Conservation (phyloP, 2,797 vertebrate species). For the Fistularia commersonii region DNA sequence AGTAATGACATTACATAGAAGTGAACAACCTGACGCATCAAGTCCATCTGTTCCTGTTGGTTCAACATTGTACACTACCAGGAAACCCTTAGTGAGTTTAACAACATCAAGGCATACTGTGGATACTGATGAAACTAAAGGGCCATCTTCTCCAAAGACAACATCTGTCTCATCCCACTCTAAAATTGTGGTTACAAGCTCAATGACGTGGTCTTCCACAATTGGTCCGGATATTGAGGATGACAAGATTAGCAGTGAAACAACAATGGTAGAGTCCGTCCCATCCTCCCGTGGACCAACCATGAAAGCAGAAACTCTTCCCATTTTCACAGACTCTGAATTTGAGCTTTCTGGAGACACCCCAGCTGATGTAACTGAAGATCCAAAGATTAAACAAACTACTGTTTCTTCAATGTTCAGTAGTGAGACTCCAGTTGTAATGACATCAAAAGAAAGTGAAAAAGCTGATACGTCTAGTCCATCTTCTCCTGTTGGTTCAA, state of each 20-base stretch:
- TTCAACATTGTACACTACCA: not conserved
- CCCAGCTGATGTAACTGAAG: not conserved
- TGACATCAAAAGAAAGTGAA: not conserved
- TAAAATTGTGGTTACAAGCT: not conserved
- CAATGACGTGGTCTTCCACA: not conserved
- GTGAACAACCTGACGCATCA: not conserved
- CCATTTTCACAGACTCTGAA: not conserved
- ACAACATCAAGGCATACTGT: no score
- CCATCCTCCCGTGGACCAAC: not conserved
- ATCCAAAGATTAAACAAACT: not conserved
- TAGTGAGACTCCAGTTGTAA: slow-evolving; percentile 1
- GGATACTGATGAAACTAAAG: no score
- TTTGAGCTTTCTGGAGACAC: slow-evolving; percentile 18
- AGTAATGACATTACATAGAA: not conserved
- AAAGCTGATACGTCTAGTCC: not conserved
- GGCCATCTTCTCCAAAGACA: not conserved
- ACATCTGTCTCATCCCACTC: not conserved
- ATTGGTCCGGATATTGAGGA: not conserved
- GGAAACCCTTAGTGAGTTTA: not conserved
- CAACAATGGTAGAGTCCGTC: not conserved
- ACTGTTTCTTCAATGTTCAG: slow-evolving; percentile 10
- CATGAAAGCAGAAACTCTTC: not conserved
- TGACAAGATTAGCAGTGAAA: not conserved
- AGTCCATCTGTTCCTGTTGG: not conserved
- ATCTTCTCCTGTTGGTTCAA: not conserved